Base-by-base conservation (phyloP, 2,888 invertebrate species). In the Salpingus planirostris region DNA sequence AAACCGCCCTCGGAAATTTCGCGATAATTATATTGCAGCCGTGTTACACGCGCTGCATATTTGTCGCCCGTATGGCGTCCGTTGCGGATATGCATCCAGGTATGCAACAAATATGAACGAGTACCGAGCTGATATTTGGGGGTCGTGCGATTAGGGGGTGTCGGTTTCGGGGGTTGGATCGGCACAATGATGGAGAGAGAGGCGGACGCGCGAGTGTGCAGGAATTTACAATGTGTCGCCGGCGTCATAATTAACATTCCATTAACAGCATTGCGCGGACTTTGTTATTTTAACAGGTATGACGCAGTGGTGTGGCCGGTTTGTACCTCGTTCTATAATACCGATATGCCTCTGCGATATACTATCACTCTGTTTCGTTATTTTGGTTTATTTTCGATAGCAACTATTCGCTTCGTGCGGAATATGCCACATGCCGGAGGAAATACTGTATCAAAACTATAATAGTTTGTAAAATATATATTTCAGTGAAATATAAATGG, bases 181-280 rank as follows among this genome's bases (percentile, higher is more conserved):
- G 44, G 45, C 49, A 44, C 32, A 42, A 45, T 49, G 44, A 49
- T 47, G 52, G 53, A 55, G 52, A 50, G 50, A 52, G 52, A 49
- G 46, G 18, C 5, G 5, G 18, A 5, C 49, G 44, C 52, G 50
- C 44, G 47, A 48, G 49, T 52, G 54, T 56, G 54, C 44, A 49
- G 61, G 61, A 59, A 61, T 60, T 52, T 49, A 52, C 54, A 51
- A 54, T 57, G 57, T 60, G 59, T 59, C 57, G 55, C 49, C 50
- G 52, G 49, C 49, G 46, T 60, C 59, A 61, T 63, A 60, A 63
- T 63, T 63, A 61, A 57, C 60, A 61, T 62, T 62, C 61, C 60
- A 41, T 40, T 48, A 52, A 47, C 48, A 44, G 46, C 49, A 50
- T 44, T 46, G 49, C 42, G n/a, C 48, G 44, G 47, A 55, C 51